Percentiles rank a stretch among this genome's conserved stretches.
Conservation (phyloP, 2,888 invertebrate genomes). For the Clusia tigrina region DNA sequence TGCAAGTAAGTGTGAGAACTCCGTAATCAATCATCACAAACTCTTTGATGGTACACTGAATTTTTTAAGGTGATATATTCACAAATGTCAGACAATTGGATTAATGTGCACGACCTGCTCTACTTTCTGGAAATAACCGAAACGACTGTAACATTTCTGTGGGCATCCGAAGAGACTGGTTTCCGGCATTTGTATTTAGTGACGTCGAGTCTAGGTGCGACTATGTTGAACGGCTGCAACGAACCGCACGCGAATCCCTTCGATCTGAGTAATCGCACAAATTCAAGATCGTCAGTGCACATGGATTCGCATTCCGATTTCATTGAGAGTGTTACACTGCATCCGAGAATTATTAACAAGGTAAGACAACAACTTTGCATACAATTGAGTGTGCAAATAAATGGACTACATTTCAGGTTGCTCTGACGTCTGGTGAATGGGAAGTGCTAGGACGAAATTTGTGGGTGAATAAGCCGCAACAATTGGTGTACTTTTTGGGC, state of each 20-base stretch:
- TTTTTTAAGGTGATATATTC: slow-evolving; percentile 61
- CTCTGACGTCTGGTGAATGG: slow-evolving; percentile 92
- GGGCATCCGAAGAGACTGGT: slow-evolving; percentile 93
- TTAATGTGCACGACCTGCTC: slow-evolving; percentile 91
- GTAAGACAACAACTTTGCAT: slow-evolving; percentile 39
- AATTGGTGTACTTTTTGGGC: slow-evolving; percentile 90
- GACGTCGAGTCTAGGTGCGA: slow-evolving; percentile 69
- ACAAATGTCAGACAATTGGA: slow-evolving; percentile 79
- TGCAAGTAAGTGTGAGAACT: slow-evolving; percentile 57
- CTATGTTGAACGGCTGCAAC: slow-evolving; percentile 66
- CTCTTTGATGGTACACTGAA: neutral
- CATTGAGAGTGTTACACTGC: slow-evolving; percentile 56
- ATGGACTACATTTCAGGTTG: slow-evolving; percentile 65
- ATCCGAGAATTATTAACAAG: slow-evolving; percentile 74
- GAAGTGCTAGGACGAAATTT: slow-evolving; percentile 85
- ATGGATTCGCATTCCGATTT: slow-evolving; percentile 45
- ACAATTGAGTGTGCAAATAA: neutral
- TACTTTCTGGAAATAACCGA: slow-evolving; percentile 74
- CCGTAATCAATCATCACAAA: neutral
- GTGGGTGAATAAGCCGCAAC: slow-evolving; percentile 83
- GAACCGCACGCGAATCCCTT: slow-evolving; percentile 28
- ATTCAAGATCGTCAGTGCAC: slow-evolving; percentile 28
- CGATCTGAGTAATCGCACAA: slow-evolving; percentile 27
- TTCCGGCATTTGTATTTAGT: slow-evolving; percentile 87
- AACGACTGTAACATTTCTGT: slow-evolving; percentile 74